Evolutionary conservation across 1,140 invertebrate genomes (phyloP), one percentile per base, ranked within the genome.

Genomic region (Macrostomum lignano): DNA sequence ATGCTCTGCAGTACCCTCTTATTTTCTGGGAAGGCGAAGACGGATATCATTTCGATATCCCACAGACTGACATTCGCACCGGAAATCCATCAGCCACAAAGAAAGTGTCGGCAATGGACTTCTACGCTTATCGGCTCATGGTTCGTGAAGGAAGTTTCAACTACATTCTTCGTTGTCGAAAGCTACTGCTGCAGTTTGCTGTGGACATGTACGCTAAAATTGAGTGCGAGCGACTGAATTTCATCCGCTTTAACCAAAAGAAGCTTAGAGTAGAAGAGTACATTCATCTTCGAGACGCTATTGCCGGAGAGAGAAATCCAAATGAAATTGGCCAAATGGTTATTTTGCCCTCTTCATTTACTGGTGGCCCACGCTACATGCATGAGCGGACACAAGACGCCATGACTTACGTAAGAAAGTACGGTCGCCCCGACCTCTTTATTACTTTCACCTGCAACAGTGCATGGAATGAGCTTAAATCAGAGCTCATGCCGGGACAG

Each of bases 381-480:
- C 47, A 60, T 25, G 52, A 63, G 39, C 49, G 52, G 24, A 44
- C 42, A 19, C 55, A 61, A 42, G 60, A 65, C 46, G 51, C 54
- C 1, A 56, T 63, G 48, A 40, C 49, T 3, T 64, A 61, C 43
- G 62, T 65, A 5, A 42, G 55, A 6, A 35, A 43, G 20, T 57
- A 47, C 46, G 62, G 62, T 10, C 41, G 44, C 21, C 55, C 58
- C 11, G 44, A 47, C 36, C 36, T 58, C 3, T 63, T 64, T 34
- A 53, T 63, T 17, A 64, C 58, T 17, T 54, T 65, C 17, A 65
- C 62, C 10, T 56, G 46, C 32, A 67, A 58, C 52, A 57, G 43
- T 40, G 55, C 40, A 31, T 67, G 63, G 63, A 25, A 22, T 3
- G 53, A 65, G 39, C 58, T 63, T 7, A 29, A 22, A 31, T 24